Conservation (phyloP, 2,113 vertebrate genomes). For the Himantopus leucocephalus region DNA sequence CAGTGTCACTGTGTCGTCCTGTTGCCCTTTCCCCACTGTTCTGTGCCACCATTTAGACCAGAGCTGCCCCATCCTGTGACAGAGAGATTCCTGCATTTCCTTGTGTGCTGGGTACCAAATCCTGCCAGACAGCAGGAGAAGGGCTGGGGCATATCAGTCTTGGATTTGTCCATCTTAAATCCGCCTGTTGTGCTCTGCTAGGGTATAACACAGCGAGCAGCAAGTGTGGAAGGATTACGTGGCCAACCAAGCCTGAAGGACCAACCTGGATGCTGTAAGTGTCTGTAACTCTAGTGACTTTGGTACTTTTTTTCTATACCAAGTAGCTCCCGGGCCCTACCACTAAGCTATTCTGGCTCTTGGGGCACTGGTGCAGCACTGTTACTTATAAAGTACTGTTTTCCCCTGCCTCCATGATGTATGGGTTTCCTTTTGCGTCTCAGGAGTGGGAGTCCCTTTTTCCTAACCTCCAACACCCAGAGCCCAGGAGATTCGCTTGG, state of each 20-base stretch:
- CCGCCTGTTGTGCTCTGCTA: neutral
- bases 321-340: neutral
- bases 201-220: neutral
- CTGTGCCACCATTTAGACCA: accelerated
- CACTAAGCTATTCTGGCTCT: neutral
- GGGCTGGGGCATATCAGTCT: neutral
- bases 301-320: neutral
- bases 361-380: neutral
- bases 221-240: accelerated
- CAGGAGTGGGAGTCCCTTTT: neutral
- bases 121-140: neutral
- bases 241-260: neutral
- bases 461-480: neutral
- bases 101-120: neutral
- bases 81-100: neutral
- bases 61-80: neutral
- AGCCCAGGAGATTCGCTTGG: neutral
- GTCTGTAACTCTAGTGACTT: neutral
- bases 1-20: neutral
- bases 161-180: neutral
- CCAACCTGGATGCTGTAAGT: neutral
- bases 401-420: neutral
- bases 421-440: neutral
- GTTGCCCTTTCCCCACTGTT: neutral
- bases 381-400: neutral